Conservation (phyloP, 2,888 invertebrate species). For the Torymus tubicola region DNA sequence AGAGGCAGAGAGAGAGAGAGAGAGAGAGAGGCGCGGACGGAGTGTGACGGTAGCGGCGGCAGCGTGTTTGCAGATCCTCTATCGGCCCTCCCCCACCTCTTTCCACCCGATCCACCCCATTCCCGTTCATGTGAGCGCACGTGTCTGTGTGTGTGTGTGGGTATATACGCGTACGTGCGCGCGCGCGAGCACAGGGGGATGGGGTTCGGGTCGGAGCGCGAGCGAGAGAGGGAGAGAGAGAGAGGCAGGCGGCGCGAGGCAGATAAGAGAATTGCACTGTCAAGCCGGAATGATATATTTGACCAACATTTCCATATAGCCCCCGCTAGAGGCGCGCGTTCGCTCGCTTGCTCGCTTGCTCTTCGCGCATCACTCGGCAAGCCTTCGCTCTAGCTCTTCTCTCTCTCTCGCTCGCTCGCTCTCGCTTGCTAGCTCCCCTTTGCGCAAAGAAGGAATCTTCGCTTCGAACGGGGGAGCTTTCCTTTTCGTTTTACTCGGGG, state of each 20-base stretch:
- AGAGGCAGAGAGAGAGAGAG: slow-evolving; percentile 46
- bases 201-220: slow-evolving; percentile 57
- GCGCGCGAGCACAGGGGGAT: slow-evolving; percentile 57
- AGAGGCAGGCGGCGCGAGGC: slow-evolving; percentile 61
- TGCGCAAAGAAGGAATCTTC: slow-evolving; percentile 21
- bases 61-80: slow-evolving; percentile 70
- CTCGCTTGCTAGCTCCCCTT: slow-evolving; percentile 63
- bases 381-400: slow-evolving; percentile 57
- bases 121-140: slow-evolving; percentile 52
- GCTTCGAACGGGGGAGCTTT: slow-evolving; percentile 38
- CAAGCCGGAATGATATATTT: slow-evolving; percentile 93
- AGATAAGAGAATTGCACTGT: slow-evolving; percentile 94
- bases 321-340: slow-evolving; percentile 54
- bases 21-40: slow-evolving; percentile 64
- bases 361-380: slow-evolving; percentile 61
- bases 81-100: slow-evolving; percentile 78
- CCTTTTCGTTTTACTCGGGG: slow-evolving; percentile 33
- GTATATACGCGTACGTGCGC: slow-evolving; percentile 36
- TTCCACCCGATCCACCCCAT: slow-evolving; percentile 75
- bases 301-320: slow-evolving; percentile 79
- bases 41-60: slow-evolving; percentile 61
- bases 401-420: slow-evolving; percentile 57
- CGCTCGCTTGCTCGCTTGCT: slow-evolving; percentile 51
- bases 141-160: slow-evolving; percentile 53
- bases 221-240: slow-evolving; percentile 40